These are phyloP conservation scores for Rafetus swinhoei DNA, from an alignment of 2,113 vertebrate genomes.

Conservation along the genomic window DNA sequence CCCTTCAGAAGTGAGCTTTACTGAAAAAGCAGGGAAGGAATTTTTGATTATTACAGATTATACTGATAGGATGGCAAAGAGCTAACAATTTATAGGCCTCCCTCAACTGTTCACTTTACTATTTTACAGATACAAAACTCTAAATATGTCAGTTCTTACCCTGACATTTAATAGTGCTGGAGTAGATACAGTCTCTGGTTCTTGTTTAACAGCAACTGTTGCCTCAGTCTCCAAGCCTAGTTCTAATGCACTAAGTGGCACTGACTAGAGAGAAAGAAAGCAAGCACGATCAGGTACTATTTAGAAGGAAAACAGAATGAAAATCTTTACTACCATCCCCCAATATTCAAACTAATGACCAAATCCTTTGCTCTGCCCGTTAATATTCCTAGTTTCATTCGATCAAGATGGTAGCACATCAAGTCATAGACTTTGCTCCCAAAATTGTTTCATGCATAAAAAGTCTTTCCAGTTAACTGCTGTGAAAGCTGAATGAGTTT, in stretches of 20 bases:
- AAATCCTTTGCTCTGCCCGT: neutral
- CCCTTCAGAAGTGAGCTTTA: neutral
- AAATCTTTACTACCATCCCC: neutral
- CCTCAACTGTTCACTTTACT: neutral
- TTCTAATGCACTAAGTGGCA: conserved; percentile 89
- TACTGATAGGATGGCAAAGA: accelerated
- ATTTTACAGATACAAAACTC: neutral
- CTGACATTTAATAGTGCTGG: conserved; percentile 89
- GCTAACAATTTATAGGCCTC: neutral
- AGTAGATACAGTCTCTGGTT: conserved; percentile 81
- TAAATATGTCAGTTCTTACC: conserved; percentile 76
- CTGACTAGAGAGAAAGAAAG: conserved; percentile 80
- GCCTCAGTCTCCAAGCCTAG: conserved; percentile 85
- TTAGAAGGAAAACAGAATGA: neutral
- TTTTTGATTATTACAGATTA: neutral
- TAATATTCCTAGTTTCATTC: neutral
- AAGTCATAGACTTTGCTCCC: neutral
- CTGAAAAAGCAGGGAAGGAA: neutral
- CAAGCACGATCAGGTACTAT: neutral
- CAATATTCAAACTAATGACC: neutral
- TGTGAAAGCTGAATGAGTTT: neutral
- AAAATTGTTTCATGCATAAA: neutral
- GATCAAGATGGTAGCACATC: neutral
- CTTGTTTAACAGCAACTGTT: conserved; percentile 79
- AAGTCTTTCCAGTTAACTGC: neutral